phyloP scores from a whole-genome alignment of 2,797 vertebrate species.

The Oryzias sinensis region DNA sequence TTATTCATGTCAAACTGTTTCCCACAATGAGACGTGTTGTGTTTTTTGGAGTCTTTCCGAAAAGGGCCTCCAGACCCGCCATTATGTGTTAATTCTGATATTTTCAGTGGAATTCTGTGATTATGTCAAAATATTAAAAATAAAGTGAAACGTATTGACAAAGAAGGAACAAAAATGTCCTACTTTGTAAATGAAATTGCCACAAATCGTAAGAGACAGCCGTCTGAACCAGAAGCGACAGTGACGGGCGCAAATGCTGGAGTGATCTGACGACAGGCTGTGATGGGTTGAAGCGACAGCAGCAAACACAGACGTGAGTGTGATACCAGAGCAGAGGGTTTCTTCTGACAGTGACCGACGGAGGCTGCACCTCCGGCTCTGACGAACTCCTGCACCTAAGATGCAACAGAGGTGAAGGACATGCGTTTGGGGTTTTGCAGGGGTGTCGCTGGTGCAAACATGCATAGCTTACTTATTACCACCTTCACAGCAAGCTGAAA shows the following conservation, averaged over 20 bases:
- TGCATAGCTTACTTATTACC: too few species aligned
- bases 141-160: too few species aligned
- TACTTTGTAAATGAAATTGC: too few species aligned
- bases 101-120: too few species aligned
- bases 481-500: too few species aligned
- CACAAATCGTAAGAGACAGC: not conserved
- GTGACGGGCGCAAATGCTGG: not conserved
- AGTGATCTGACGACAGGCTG: constrained; percentile 17
- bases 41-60: too few species aligned
- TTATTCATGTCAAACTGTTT: too few species aligned
- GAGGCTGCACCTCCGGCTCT: constrained; percentile 11
- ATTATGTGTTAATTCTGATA: too few species aligned
- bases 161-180: too few species aligned
- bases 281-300: constrained; percentile 16
- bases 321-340: constrained; percentile 1
- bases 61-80: too few species aligned
- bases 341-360: constrained; percentile 17
- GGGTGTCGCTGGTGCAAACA: not conserved
- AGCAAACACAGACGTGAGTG: not conserved
- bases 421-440: not conserved
- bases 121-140: too few species aligned
- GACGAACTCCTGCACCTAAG: constrained; percentile 13
- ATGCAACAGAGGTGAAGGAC: not conserved
- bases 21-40: too few species aligned
- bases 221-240: not conserved